Evolutionary conservation across 2,113 vertebrate genomes (phyloP).

Genomic region (Paralichthys olivaceus): DNA sequence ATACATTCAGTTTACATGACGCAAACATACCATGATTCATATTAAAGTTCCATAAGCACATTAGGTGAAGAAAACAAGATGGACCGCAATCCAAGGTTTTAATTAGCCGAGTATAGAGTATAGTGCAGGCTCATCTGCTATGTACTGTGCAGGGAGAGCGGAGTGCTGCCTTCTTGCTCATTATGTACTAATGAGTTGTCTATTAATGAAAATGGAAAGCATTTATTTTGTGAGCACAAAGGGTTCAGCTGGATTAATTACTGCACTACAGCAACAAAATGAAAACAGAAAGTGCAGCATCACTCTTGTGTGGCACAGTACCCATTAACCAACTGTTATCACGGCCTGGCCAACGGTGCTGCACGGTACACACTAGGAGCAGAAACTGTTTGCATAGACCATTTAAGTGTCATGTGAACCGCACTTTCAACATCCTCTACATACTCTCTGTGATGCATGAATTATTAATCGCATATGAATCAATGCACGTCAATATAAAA

Average conservation of each 20-base stretch:
- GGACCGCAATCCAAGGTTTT: constrained; percentile 61
- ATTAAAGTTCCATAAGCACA: not conserved
- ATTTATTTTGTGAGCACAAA: constrained; percentile 84
- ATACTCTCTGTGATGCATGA: not conserved
- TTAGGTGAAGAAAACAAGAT: constrained; percentile 30
- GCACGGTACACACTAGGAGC: constrained; percentile 32
- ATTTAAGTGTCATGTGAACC: constrained; percentile 54
- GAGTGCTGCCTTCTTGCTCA: constrained; percentile 76
- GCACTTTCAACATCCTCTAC: constrained; percentile 28
- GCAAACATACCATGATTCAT: constrained; percentile 46
- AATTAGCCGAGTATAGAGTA: constrained; percentile 67
- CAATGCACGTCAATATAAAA: not conserved
- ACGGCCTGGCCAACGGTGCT: constrained; percentile 57
- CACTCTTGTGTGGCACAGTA: constrained; percentile 78
- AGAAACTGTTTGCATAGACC: constrained; percentile 10
- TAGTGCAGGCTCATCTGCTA: constrained; percentile 65
- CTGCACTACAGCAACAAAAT: constrained; percentile 81
- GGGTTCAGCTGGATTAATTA: constrained; percentile 85
- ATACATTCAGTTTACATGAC: not conserved
- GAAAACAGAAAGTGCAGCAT: constrained; percentile 80
- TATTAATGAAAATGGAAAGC: constrained; percentile 88
- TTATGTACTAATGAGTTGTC: constrained; percentile 86
- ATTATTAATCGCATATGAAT: constrained; percentile 11
- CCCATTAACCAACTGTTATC: constrained; percentile 81
- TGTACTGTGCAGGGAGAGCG: constrained; percentile 59